Evolutionary conservation across 2,797 vertebrate species (phyloP), one percentile per base, ranked within the genome.

Genomic region (Smutsia temminckii): DNA sequence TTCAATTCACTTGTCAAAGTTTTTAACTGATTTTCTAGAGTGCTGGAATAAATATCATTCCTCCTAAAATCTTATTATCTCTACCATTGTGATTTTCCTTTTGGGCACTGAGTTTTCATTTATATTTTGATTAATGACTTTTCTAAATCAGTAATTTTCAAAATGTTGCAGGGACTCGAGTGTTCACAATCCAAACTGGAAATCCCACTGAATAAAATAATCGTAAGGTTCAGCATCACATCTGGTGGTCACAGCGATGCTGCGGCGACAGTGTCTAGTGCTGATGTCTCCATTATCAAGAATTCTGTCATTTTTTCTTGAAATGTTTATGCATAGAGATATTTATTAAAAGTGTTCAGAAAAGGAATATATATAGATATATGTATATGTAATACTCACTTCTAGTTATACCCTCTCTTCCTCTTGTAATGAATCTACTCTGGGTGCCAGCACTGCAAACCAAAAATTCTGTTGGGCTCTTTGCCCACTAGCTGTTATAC

Each of bases 161-260:
- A 74, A 90, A 83, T 59, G 27, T 83, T 40, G 20, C 27, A 16
- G 32, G 14, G 63, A 51, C 32, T 90, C 86, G 34, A 57, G 23
- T 78, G n/a, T 27, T 95, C n/a, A 71, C 46, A 69, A 77, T 83
- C 32, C 75, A 86, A 68, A 85, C n/a, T n/a, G 75, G 53, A 90
- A 69, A 75, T 77, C 13, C 77, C 53, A 85, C 21, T 81, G 29
- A 89, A 29, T 12, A 1, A 66, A 74, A 29, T 16, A 34, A 0
- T 34, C n/a, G 17, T 68, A 40, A 63, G 16, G 59, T 55, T 74
- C 3, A 34, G 6, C 37, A 51, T 49, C 20, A 55, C 61, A 78
- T 37, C 37, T 68, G 37, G 17, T 57, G 16, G 7, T 40, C 27
- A 29, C 27, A 27, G 59, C 32, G 68, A 77, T n/a, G 34, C 83